Evolutionary conservation across 2,797 vertebrate species (phyloP), one percentile per base, ranked within the genome.

Genomic region (Enteromius argenteus): DNA sequence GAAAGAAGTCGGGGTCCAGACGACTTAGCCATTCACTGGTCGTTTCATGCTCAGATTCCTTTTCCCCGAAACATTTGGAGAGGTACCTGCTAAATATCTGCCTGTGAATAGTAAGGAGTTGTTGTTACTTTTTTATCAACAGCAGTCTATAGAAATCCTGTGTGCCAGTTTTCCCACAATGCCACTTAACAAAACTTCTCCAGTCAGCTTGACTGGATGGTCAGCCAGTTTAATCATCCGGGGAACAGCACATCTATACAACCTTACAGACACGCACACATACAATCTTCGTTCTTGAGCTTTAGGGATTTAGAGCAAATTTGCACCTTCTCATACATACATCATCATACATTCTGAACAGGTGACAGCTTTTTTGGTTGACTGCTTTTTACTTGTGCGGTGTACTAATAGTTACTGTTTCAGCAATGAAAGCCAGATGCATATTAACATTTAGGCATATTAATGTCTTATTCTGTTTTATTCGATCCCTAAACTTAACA

Each of bases 1-100:
- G 96, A 37, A 94, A 92, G 49, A 95, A 58, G 11, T 94, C 92
- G 8, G 87, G 92, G 78, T 94, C 91, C 90, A 97, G 91, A 21
- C 86, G 90, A 37, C 90, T 87, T 19, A 97, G 91, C 81, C 97
- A 98, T n/a, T 92, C 91, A 51, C 92, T 91, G 27, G 92, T 87
- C 11, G 87, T 77, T 0, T 91, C 91, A 77, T 96, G 97, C 0
- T 84, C 85, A 68, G 85, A 75, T 72, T 87, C 91, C 86, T 87
- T 92, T 0, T 44, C 84, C 27, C 87, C 93, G 96, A 97, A 98
- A 87, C 97, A 99, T 81, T 94, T 96, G 30, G 89, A 91, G 69
- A 19, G 86, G 91, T 97, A 96, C 0, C 58, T 62, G 88, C 86
- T 86, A 44, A 97, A 95, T 80, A 90, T 91, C 75, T 89, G 71